Base-by-base conservation (phyloP, 2,113 vertebrate species). In the Cepphus grylle region DNA sequence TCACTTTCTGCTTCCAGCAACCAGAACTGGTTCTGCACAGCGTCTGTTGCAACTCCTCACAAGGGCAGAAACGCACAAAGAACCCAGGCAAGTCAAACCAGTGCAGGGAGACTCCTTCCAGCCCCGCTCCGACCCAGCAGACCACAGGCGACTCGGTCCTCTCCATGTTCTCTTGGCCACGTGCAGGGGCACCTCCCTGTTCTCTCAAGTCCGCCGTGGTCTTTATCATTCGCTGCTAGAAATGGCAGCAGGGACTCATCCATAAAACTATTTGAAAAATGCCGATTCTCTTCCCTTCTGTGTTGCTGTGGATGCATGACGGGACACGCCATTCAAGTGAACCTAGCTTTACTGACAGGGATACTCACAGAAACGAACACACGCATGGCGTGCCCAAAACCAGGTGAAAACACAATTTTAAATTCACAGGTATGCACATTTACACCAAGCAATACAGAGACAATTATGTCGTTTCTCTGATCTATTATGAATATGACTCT, bases 1-100 rank as follows among this genome's bases (percentile, higher is more conserved):
- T 94, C 91, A 82, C 93, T 96, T 95, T 95, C 86, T 89, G 58
- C 93, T 82, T 85, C 95, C 91, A 87, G 79, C 81, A 67, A 34
- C 4, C 2, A 45, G 45, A 96, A 91, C 74, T 70, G 71, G 87
- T 43, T 90, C 84, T 78, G 81, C 50, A 22, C 74, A 74, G 80
- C 27, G 6, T 67, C 91, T 93, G 80, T 66, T 47, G 84, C 84
- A 94, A 88, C 45, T 79, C 34, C 83, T 52, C 16, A 34, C 10
- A 56, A 0, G 17, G 2, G 8, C 42, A 73, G 74, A 91, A 70
- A 70, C 0, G 5, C 67, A 59, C 45, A 9, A 36, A 72, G 78
- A 72, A 73, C 58, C 56, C 13, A 4, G 22, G 50, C 66, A 79
- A 79, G 73, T 81, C 55, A 87, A 94, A 91, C n/a, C 66, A 63